These are phyloP conservation scores for Bradypus variegatus DNA, from an alignment of 2,797 vertebrate species.

Conservation along the genomic window DNA sequence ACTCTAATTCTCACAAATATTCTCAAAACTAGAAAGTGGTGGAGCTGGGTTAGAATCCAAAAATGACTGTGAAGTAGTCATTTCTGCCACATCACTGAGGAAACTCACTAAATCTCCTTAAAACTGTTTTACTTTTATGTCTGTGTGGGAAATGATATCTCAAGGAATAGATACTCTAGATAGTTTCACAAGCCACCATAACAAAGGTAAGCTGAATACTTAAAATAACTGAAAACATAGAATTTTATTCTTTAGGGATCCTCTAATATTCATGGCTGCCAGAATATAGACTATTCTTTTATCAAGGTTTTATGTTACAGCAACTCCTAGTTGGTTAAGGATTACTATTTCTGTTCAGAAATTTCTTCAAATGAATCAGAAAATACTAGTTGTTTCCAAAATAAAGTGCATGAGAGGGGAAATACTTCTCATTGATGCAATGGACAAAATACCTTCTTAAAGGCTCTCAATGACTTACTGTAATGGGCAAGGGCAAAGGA, in stretches of 20 bases:
- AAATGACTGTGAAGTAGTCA: background rate
- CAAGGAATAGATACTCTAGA: background rate
- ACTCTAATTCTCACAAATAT: constrained; percentile 27
- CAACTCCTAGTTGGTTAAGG: constrained; percentile 3
- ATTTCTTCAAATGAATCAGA: constrained; percentile 31
- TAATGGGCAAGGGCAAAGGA: background rate
- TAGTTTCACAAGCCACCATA: background rate
- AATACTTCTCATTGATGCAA: constrained; percentile 3
- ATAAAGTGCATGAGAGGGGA: constrained; percentile 4
- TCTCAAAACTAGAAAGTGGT: constrained; percentile 1
- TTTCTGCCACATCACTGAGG: background rate
- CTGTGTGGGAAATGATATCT: background rate
- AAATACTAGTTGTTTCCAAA: constrained; percentile 29
- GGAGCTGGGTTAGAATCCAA: background rate
- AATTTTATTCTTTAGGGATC: background rate
- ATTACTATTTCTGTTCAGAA: background rate
- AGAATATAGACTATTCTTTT: background rate
- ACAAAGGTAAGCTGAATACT: background rate
- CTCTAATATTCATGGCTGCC: background rate
- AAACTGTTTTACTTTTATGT: background rate
- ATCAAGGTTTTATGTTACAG: background rate
- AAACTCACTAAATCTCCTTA: background rate
- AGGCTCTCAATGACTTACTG: background rate
- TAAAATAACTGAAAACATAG: background rate
- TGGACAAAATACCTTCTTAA: background rate